These are phyloP conservation scores for Orchesella flavescens DNA, from an alignment of 2,888 invertebrate species.

Conservation along the genomic window DNA sequence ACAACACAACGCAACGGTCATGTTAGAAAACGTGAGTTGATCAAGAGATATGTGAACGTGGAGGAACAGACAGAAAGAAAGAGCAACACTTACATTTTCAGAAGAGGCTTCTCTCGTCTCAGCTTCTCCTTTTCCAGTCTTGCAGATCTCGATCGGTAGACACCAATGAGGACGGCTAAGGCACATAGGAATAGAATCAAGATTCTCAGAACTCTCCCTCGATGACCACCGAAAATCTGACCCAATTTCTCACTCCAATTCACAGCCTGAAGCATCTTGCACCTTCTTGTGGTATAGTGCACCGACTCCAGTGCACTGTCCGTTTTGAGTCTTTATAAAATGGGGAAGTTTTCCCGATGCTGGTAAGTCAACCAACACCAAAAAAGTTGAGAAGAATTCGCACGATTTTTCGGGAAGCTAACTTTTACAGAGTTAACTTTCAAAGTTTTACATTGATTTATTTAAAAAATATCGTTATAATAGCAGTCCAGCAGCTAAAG, in stretches of 20 bases:
- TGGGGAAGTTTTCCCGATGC: too few relatives aligned
- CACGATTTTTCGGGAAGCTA: too few relatives aligned
- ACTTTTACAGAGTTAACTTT: too few relatives aligned
- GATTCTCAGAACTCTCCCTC: constrained; percentile 69
- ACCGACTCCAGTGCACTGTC: constrained; percentile 56
- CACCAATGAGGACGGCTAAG: constrained; percentile 71
- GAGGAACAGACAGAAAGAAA: too few relatives aligned
- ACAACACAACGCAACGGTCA: too few relatives aligned
- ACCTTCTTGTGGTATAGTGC: constrained; percentile 38
- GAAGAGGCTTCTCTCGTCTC: constrained; percentile 64
- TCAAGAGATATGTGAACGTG: neutral
- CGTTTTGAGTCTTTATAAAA: neutral
- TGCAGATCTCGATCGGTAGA: constrained; percentile 71
- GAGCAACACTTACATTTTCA: constrained; percentile 68
- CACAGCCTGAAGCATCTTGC: constrained; percentile 70
- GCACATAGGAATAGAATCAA: constrained; percentile 71
- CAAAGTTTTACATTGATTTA: too few relatives aligned
- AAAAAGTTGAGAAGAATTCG: too few relatives aligned
- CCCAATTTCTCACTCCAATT: constrained; percentile 72
- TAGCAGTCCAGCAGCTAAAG: too few relatives aligned
- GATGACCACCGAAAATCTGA: constrained; percentile 71
- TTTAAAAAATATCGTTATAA: too few relatives aligned
- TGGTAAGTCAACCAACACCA: too few relatives aligned
- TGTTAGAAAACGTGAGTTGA: neutral
- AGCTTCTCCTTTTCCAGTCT: constrained; percentile 69